A percentile compares a stretch with the other conserved stretches of the same genome.
phyloP scores from a whole-genome alignment of 2,888 invertebrate genomes.

The Galerucella nymphaeae region DNA sequence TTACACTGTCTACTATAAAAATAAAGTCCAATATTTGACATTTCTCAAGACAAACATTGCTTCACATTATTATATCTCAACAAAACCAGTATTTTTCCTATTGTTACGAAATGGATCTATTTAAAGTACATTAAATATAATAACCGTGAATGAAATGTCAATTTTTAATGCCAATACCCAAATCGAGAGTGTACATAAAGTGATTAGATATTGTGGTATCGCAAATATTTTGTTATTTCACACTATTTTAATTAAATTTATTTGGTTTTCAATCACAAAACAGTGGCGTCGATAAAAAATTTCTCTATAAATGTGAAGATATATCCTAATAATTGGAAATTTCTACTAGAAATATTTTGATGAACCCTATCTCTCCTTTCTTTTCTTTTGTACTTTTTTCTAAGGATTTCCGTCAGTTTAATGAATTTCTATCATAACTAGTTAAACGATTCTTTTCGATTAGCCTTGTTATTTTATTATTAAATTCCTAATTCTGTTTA shows the following conservation, averaged over 20 bases:
- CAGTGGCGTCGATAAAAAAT: not conserved
- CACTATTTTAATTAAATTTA: constrained; percentile 19
- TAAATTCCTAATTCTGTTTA: not conserved
- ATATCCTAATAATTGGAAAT: no score
- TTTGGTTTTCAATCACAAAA: constrained; percentile 11
- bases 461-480: no score
- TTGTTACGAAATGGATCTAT: not conserved
- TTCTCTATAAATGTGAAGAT: not conserved
- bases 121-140: not conserved
- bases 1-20: not conserved
- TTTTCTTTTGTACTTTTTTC: no score
- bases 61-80: not conserved
- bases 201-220: constrained; percentile 23
- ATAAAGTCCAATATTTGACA: not conserved
- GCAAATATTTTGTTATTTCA: constrained; percentile 18
- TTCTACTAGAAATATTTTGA: no score
- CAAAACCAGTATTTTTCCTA: not conserved
- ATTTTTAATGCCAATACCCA: constrained; percentile 2
- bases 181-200: constrained; percentile 12
- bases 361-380: no score
- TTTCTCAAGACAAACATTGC: not conserved
- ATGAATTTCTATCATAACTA: no score
- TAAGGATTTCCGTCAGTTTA: no score
- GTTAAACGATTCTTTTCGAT: no score
- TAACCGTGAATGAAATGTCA: not conserved